Conservation (phyloP, 2,888 invertebrate species). For the Drosophila anomalata region DNA sequence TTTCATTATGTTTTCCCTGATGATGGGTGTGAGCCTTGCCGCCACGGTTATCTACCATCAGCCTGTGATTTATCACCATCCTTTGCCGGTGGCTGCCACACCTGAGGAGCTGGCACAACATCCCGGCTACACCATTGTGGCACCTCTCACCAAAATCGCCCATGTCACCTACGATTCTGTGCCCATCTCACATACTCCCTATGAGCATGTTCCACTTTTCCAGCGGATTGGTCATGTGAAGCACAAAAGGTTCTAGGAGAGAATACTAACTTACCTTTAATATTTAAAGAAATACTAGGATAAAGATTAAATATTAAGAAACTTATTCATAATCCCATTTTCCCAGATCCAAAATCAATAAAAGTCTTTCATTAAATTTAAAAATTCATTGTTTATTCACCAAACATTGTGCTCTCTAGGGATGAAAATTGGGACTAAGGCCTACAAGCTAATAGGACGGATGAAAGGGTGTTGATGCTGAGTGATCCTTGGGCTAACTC, state of each 20-base stretch:
- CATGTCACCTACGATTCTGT: conserved; percentile 78
- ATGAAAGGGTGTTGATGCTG: conserved; percentile 14
- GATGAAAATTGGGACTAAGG: conserved; percentile 45
- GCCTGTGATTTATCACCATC: conserved; percentile 26
- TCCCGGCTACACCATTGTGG: conserved; percentile 73
- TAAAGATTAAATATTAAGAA: neutral
- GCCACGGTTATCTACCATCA: conserved; percentile 56
- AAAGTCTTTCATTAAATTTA: conserved; percentile 1
- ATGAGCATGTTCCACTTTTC: conserved; percentile 75
- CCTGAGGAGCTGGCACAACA: conserved; percentile 48
- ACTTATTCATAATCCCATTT: too few relatives aligned
- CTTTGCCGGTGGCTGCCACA: conserved; percentile 18
- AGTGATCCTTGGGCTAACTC: conserved; percentile 1
- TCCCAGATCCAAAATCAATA: too few relatives aligned
- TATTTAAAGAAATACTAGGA: neutral
- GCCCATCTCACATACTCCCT: conserved; percentile 70
- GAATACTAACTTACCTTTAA: neutral
- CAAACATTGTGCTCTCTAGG: conserved; percentile 47
- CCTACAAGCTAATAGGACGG: conserved; percentile 42
- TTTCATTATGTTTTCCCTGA: conserved; percentile 14
- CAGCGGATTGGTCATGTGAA: conserved; percentile 74
- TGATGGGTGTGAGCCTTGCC: conserved; percentile 7
- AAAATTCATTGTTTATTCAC: conserved; percentile 46
- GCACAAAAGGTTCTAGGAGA: conserved; percentile 24
- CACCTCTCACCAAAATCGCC: conserved; percentile 73